phyloP scores from a whole-genome alignment of 2,113 vertebrate species.

The Natator depressus region DNA sequence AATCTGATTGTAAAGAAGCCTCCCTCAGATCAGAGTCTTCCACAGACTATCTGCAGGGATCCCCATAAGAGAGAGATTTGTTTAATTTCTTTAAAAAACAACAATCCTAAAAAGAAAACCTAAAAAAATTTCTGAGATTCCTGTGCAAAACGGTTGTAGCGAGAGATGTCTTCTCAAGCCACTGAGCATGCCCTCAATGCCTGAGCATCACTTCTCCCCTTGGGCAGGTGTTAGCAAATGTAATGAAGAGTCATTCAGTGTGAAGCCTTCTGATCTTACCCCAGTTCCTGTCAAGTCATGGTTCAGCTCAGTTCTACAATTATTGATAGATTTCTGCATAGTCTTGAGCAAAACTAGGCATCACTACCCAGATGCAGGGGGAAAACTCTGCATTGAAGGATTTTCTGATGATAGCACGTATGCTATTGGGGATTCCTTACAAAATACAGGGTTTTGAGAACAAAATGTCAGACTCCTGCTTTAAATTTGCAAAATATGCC shows the following conservation, averaged over 20 bases:
- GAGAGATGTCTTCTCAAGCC: neutral
- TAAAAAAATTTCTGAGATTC: neutral
- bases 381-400: neutral
- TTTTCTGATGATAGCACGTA: neutral
- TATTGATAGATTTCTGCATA: neutral
- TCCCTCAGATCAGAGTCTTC: neutral
- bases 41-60: neutral
- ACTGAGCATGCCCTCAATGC: neutral
- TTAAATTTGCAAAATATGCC: neutral
- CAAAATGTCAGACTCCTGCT: neutral
- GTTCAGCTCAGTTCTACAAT: neutral
- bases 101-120: neutral
- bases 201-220: neutral
- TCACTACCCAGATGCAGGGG: neutral
- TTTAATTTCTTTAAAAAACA: neutral
- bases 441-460: neutral
- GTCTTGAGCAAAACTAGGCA: neutral
- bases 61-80: neutral
- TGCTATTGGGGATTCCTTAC: neutral
- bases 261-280: neutral
- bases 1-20: neutral
- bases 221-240: neutral
- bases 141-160: neutral
- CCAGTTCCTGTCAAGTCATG: neutral
- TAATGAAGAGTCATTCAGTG: neutral